phyloP scores from a whole-genome alignment of 1,140 invertebrate genomes.

The Aradophagus sp. region DNA sequence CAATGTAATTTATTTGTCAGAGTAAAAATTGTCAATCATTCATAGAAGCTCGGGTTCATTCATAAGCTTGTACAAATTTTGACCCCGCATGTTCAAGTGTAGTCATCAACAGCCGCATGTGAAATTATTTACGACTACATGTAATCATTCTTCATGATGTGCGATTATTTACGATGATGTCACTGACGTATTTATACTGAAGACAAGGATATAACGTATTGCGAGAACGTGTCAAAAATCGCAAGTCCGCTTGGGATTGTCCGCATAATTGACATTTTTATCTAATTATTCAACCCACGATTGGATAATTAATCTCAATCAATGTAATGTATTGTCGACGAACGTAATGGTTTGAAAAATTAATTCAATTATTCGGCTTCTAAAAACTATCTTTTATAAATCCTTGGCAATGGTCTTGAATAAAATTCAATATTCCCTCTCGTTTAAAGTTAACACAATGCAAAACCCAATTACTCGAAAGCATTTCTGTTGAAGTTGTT shows the following conservation, averaged over 20 bases:
- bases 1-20: conserved; percentile 3
- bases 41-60: conserved; percentile 17
- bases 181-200: conserved; percentile 11
- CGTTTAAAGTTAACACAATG: conserved; percentile 8
- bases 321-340: no score
- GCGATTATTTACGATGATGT: conserved; percentile 23
- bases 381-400: no score
- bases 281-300: no score
- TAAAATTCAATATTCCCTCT: conserved; percentile 5
- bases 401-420: no score
- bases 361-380: no score
- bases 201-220: neutral
- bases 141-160: conserved; percentile 26
- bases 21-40: conserved; percentile 12
- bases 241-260: no score
- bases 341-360: no score
- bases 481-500: conserved; percentile 1
- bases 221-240: neutral
- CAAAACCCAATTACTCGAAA: conserved; percentile 21
- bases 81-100: conserved; percentile 19
- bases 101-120: conserved; percentile 15
- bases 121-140: conserved; percentile 21
- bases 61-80: conserved; percentile 19
- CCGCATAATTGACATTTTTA: no score
- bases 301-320: no score